Percentiles rank a stretch among this genome's conserved stretches.
phyloP scores from a whole-genome alignment of 2,888 invertebrate genomes.

The Elmis aenea region DNA sequence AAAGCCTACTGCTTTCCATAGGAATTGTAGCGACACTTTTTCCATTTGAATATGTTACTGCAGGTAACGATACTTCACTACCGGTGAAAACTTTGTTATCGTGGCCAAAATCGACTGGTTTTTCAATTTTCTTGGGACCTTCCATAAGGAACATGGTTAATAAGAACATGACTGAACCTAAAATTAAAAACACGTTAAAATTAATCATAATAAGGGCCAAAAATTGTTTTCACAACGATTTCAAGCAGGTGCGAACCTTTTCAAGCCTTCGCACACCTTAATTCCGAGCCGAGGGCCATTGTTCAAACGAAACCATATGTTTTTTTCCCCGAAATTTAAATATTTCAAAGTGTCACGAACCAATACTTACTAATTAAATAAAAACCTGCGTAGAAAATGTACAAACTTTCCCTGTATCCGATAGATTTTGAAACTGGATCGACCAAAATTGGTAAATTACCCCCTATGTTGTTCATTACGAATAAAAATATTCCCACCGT shows the following conservation, averaged over 20 bases:
- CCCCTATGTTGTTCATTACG: constrained; percentile 90
- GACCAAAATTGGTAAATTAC: constrained; percentile 81
- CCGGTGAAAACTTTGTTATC: constrained; percentile 40
- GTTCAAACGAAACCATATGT: no score
- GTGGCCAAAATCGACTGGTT: constrained; percentile 34
- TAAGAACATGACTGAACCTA: constrained; percentile 78
- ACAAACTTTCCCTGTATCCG: constrained; percentile 77
- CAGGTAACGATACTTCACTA: constrained; percentile 38
- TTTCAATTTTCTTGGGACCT: constrained; percentile 47
- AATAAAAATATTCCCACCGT: constrained; percentile 84
- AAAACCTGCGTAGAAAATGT: constrained; percentile 85
- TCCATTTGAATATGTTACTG: constrained; percentile 26
- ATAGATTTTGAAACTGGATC: constrained; percentile 78
- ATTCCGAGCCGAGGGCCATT: no score
- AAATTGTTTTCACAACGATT: no score
- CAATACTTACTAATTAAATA: constrained; percentile 79
- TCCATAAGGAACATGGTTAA: constrained; percentile 78
- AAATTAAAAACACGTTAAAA: constrained; percentile 18
- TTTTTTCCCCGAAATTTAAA: no score
- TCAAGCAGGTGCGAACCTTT: no score
- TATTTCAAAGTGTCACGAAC: no score
- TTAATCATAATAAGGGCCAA: neutral
- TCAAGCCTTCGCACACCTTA: no score
- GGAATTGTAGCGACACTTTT: constrained; percentile 11
- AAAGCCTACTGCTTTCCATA: constrained; percentile 24